phyloP scores from a whole-genome alignment of 2,113 vertebrate genomes.

The Psammodynastes pulverulentus region DNA sequence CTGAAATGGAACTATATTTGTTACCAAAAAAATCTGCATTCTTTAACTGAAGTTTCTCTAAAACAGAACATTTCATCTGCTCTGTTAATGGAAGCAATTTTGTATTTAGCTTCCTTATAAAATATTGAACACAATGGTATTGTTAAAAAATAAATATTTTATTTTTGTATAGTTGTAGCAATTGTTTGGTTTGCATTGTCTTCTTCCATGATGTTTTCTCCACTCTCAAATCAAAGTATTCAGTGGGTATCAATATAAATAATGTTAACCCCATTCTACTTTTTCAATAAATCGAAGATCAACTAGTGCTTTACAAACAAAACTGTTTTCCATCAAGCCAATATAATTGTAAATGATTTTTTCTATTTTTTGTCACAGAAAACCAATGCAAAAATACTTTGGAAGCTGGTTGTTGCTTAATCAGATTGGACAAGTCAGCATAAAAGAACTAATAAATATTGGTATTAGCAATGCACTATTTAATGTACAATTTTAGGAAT shows the following conservation, averaged over 20 bases:
- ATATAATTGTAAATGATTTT: background rate
- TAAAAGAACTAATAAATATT: conserved; percentile 38
- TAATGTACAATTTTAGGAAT: conserved; percentile 36
- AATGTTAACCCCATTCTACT: background rate
- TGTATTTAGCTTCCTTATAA: no score
- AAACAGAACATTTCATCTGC: background rate
- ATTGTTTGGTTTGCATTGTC: background rate
- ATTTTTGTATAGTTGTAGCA: background rate
- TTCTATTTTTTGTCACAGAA: background rate
- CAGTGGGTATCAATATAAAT: background rate
- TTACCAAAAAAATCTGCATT: background rate
- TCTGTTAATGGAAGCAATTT: no score
- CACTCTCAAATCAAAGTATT: background rate
- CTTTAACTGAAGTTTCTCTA: background rate
- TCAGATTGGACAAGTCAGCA: conserved; percentile 29
- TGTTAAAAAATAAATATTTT: background rate
- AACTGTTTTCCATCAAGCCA: background rate
- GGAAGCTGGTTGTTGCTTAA: conserved; percentile 34
- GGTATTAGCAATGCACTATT: conserved; percentile 38
- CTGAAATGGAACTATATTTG: background rate
- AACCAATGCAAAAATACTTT: background rate
- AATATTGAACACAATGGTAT: no score
- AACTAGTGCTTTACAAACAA: background rate
- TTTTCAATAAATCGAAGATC: background rate
- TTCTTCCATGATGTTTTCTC: background rate